Evolutionary conservation across 2,797 vertebrate genomes (phyloP).

Genomic region (Rallus crepitans): DNA sequence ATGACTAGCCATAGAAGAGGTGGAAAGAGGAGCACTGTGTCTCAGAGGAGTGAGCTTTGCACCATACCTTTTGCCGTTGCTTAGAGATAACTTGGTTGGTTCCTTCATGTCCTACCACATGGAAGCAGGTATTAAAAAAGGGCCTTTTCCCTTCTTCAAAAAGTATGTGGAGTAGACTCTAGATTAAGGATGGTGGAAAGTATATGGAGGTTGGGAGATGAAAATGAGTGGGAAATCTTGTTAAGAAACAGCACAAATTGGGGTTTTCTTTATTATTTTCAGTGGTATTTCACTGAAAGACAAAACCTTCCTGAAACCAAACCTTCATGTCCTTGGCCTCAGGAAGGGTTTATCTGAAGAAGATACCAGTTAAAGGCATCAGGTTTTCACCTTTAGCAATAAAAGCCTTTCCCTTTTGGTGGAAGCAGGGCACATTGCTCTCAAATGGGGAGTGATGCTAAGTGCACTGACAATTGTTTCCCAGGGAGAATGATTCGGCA

Average conservation of each 20-base stretch:
- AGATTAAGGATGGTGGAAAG: background rate
- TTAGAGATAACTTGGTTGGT: background rate
- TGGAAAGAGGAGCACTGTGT: background rate
- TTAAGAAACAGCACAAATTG: background rate
- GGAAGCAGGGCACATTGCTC: conserved; percentile 19
- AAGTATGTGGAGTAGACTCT: background rate
- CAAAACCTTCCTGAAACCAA: background rate
- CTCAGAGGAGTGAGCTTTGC: background rate
- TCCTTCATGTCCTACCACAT: background rate
- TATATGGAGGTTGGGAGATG: background rate
- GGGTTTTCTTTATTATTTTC: background rate
- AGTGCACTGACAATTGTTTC: conserved; percentile 71
- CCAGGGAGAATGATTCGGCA: conserved; percentile 64
- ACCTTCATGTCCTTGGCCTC: background rate
- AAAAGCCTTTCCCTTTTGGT: conserved; percentile 19
- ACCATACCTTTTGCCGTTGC: background rate
- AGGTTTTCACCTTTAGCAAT: background rate
- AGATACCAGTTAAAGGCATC: conserved; percentile 3
- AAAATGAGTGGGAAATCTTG: background rate
- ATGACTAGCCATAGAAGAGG: background rate
- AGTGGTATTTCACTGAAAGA: background rate
- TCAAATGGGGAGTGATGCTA: conserved; percentile 52
- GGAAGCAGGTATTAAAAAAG: background rate
- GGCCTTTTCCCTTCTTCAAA: background rate
- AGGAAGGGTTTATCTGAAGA: conserved; percentile 18